These are phyloP conservation scores for Chloropsis cyanopogon DNA, from an alignment of 2,113 vertebrate species.

Conservation along the genomic window DNA sequence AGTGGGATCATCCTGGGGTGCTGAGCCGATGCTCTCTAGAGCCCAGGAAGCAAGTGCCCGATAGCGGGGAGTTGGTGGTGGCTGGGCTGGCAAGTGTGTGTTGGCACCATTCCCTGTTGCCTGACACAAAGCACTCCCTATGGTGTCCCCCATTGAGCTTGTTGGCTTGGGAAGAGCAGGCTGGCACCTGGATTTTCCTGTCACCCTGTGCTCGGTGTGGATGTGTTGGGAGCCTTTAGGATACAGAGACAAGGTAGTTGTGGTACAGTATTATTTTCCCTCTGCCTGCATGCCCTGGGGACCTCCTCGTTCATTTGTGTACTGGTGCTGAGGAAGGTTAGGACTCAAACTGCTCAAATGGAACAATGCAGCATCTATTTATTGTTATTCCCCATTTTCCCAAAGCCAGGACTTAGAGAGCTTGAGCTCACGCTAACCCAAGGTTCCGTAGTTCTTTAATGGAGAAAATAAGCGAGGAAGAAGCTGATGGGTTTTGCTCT, in stretches of 20 bases:
- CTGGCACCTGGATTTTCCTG: not conserved
- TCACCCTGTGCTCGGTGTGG: not conserved
- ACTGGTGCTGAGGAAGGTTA: conserved; percentile 53
- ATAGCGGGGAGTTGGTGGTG: not conserved
- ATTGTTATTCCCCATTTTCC: not conserved
- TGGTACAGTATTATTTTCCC: conserved; percentile 61
- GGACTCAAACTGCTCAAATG: conserved; percentile 3
- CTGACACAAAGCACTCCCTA: not conserved
- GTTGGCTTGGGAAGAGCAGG: not conserved
- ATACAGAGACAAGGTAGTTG: not conserved
- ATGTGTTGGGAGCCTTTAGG: not conserved
- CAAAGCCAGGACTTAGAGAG: conserved; percentile 15
- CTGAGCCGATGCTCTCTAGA: not conserved
- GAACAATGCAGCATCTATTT: conserved; percentile 29
- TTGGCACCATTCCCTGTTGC: not conserved
- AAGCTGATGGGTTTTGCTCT: not conserved
- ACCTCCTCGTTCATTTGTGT: conserved; percentile 12
- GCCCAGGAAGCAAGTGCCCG: not conserved
- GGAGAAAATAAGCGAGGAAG: not conserved
- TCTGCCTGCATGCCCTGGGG: conserved; percentile 13
- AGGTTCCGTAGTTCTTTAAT: not conserved
- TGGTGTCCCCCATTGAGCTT: accelerated
- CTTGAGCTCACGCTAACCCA: conserved; percentile 2
- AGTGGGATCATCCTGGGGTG: not conserved
- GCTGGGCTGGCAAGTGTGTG: not conserved